phyloP scores from a whole-genome alignment of 2,888 invertebrate genomes.

The Nasonovia ribisnigri region DNA sequence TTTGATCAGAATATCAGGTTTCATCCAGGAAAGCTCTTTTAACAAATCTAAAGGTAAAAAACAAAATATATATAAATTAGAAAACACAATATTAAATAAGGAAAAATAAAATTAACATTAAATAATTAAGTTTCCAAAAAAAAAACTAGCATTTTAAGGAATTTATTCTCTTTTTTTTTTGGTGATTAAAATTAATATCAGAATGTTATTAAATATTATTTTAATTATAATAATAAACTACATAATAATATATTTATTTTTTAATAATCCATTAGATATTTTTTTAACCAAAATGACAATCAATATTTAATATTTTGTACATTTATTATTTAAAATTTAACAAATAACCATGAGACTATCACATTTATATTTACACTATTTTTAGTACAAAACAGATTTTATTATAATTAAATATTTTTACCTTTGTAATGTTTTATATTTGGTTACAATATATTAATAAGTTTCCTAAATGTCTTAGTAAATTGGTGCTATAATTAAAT shows the following conservation, averaged over 20 bases:
- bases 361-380: background rate
- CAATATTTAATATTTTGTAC: background rate
- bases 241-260: background rate
- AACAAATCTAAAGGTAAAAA: constrained; percentile 43
- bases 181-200: background rate
- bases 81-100: background rate
- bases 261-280: too few relatives aligned
- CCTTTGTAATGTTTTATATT: too few relatives aligned
- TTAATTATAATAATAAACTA: background rate
- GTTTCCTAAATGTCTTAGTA: background rate
- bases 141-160: background rate
- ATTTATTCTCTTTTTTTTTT: background rate
- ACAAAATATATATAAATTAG: background rate
- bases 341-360: background rate
- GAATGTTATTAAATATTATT: background rate
- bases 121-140: background rate
- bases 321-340: background rate
- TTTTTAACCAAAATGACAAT: background rate
- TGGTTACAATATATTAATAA: too few relatives aligned
- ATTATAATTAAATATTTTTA: background rate
- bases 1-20: constrained; percentile 44
- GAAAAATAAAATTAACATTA: background rate
- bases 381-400: background rate
- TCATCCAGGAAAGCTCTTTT: constrained; percentile 60
- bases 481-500: background rate